Evolutionary conservation across 2,113 vertebrate species (phyloP).

Genomic region (Willisornis vidua): DNA sequence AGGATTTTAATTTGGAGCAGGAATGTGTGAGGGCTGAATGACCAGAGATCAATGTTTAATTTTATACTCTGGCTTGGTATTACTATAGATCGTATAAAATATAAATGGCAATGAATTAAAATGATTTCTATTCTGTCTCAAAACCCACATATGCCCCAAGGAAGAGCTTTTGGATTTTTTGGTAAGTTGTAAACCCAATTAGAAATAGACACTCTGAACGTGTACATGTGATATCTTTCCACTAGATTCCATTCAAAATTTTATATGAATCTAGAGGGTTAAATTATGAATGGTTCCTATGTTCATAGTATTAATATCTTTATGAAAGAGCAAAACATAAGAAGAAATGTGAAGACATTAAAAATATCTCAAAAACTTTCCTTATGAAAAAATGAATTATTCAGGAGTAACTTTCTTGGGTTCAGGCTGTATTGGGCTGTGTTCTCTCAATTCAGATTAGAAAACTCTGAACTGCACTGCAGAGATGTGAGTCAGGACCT

Average conservation of each 20-base stretch:
- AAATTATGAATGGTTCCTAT: not conserved
- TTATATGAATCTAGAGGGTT: not conserved
- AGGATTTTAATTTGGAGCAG: not conserved
- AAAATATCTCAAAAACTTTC: not conserved
- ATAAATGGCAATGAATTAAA: not conserved
- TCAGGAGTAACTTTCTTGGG: constrained; percentile 1
- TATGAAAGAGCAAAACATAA: not conserved
- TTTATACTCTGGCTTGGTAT: not conserved
- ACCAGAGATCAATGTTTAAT: not conserved
- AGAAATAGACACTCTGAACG: not conserved
- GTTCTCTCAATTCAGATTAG: not conserved
- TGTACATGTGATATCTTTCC: not conserved
- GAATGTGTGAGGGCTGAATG: not conserved
- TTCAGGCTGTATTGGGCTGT: not conserved
- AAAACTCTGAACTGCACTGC: not conserved
- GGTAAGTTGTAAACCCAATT: not conserved
- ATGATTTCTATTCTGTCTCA: not conserved
- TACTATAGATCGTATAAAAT: not conserved
- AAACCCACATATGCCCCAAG: not conserved
- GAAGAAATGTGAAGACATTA: not conserved
- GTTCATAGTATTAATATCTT: not conserved
- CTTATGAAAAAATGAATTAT: constrained; percentile 55
- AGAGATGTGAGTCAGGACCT: not conserved
- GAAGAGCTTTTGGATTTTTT: not conserved
- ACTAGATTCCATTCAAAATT: not conserved